phyloP scores from a whole-genome alignment of 2,888 invertebrate species.

The Penaeus monodon region DNA sequence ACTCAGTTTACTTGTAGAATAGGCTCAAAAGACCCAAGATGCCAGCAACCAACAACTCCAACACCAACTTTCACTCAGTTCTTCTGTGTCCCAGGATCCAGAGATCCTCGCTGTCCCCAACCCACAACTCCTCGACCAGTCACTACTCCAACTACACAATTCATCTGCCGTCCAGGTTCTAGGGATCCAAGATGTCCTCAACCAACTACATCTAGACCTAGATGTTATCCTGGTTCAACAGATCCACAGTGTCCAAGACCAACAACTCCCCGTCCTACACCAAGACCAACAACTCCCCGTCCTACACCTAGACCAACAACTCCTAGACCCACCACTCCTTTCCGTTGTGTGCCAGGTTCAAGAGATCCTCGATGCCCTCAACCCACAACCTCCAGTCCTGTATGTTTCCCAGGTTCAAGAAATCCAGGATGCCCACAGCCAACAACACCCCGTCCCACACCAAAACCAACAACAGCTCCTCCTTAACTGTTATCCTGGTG shows the following conservation, averaged over 20 bases:
- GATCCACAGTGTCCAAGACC: constrained; percentile 62
- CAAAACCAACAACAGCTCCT: constrained; percentile 27
- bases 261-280: constrained; percentile 38
- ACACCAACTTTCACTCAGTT: constrained; percentile 7
- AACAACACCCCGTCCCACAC: constrained; percentile 18
- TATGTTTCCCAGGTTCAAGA: constrained; percentile 55
- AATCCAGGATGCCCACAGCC: constrained; percentile 50
- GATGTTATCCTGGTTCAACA: constrained; percentile 30
- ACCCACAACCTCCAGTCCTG: constrained; percentile 65
- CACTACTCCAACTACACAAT: constrained; percentile 62
- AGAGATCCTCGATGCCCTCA: constrained; percentile 67
- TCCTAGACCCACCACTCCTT: constrained; percentile 49
- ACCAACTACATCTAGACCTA: constrained; percentile 61
- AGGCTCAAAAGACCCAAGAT: constrained; percentile 29
- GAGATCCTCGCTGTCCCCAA: constrained; percentile 21
- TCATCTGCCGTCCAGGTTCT: constrained; percentile 41
- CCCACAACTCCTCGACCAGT: constrained; percentile 35
- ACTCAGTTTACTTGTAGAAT: constrained; percentile 4
- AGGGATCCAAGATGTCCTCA: constrained; percentile 17
- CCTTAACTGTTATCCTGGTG: constrained; percentile 67
- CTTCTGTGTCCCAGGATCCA: constrained; percentile 31
- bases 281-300: constrained; percentile 32
- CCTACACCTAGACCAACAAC: constrained; percentile 38
- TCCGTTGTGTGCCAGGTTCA: constrained; percentile 67
- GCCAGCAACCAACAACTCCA: constrained; percentile 11